These are phyloP conservation scores for Galeopsomyia nigrocyanea DNA, from an alignment of 2,888 invertebrate species.

Conservation along the genomic window DNA sequence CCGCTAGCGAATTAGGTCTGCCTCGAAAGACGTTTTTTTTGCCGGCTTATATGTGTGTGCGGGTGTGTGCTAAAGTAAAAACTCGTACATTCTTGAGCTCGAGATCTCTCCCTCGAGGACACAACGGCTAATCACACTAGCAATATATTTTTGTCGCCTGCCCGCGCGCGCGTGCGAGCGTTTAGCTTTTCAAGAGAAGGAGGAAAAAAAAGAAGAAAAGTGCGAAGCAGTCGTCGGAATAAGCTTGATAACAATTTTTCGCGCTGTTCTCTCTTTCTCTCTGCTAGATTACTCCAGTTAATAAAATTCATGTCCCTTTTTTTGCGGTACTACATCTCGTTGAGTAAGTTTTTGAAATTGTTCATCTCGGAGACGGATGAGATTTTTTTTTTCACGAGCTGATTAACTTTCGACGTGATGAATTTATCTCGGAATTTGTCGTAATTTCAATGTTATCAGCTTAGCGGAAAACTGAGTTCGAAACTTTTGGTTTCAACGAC, in stretches of 20 bases:
- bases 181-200: slow-evolving; percentile 16
- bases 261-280: not conserved
- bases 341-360: too few species aligned
- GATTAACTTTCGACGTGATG: too few species aligned
- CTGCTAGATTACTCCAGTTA: not conserved
- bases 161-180: slow-evolving; percentile 16
- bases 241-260: slow-evolving; percentile 25
- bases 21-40: not conserved
- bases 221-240: not conserved
- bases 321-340: too few species aligned
- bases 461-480: too few species aligned
- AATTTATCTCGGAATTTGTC: too few species aligned
- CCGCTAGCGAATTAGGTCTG: slow-evolving; percentile 27
- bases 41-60: not conserved
- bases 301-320: not conserved
- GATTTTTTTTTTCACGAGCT: not conserved
- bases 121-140: slow-evolving; percentile 39
- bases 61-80: not conserved
- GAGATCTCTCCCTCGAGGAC: slow-evolving; percentile 35
- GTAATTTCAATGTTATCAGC: too few species aligned
- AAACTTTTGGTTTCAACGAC: not conserved
- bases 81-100: slow-evolving; percentile 38
- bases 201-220: not conserved
- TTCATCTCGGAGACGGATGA: not conserved
- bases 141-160: slow-evolving; percentile 34